These are phyloP conservation scores for Epizoanthus scotinus DNA, from an alignment of 92 coral and sea anemone species.

Conservation along the genomic window DNA sequence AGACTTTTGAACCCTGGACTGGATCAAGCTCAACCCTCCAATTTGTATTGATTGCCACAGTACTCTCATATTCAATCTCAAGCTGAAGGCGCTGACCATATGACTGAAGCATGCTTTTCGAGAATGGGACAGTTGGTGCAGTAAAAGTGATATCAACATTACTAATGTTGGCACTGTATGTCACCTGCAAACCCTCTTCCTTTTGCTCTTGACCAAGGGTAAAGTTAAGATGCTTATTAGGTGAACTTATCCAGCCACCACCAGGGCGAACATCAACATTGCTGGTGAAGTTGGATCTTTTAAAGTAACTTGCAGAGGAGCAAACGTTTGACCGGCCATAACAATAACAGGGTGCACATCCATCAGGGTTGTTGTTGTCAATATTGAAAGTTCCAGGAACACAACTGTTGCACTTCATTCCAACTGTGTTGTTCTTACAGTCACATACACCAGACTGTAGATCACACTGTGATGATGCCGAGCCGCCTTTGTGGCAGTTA, in stretches of 20 bases:
- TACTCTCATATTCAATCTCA: constrained; percentile 29
- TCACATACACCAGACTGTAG: constrained; percentile 73
- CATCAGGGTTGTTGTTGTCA: constrained; percentile 82
- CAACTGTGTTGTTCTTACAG: constrained; percentile 83
- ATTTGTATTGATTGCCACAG: constrained; percentile 7
- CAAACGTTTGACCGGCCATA: constrained; percentile 75
- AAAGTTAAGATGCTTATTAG: not conserved
- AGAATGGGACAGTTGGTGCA: constrained; percentile 19
- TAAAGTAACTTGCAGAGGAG: constrained; percentile 72
- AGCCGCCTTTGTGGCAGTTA: constrained; percentile 85
- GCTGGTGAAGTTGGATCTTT: constrained; percentile 34
- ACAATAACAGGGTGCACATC: constrained; percentile 94
- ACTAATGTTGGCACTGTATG: constrained; percentile 10
- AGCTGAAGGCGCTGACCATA: constrained; percentile 67
- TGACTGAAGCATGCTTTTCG: constrained; percentile 64
- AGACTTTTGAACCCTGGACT: constrained; percentile 12
- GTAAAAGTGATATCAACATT: constrained; percentile 2
- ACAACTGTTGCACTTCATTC: constrained; percentile 73
- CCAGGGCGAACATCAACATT: not conserved
- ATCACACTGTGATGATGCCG: constrained; percentile 76
- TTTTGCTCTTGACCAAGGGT: not conserved
- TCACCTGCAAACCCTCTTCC: not conserved
- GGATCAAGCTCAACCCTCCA: constrained; percentile 53
- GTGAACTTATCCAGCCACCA: not conserved
- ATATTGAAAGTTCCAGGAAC: constrained; percentile 70